Conservation (phyloP, 2,113 vertebrate genomes). For the Sinocyclocheilus anophthalmus region DNA sequence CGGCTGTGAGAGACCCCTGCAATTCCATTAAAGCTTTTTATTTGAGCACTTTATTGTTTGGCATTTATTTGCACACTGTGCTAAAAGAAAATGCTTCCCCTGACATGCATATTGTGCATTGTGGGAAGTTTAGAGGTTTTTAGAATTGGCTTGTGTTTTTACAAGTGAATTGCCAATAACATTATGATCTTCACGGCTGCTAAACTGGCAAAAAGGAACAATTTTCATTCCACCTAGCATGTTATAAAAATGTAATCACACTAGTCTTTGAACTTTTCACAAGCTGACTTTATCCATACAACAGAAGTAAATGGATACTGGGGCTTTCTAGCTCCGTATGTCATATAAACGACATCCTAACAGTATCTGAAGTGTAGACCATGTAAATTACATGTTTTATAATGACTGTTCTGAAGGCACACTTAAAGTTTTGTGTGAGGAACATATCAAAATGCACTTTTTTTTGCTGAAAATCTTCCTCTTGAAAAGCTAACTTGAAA, state of each 20-base stretch:
- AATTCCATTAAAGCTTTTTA: constrained; percentile 68
- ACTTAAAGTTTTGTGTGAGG: neutral
- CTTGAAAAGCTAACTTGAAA: too few species aligned
- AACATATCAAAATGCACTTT: neutral
- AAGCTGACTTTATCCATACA: neutral
- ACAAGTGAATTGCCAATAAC: neutral
- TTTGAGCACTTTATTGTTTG: constrained; percentile 57
- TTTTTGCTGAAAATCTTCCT: too few species aligned
- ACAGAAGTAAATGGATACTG: neutral
- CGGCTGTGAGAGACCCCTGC: constrained; percentile 31
- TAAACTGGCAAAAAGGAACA: neutral
- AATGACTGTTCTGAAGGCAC: neutral
- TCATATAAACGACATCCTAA: neutral
- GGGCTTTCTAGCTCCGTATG: neutral
- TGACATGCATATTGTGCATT: constrained; percentile 51
- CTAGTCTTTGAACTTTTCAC: neutral
- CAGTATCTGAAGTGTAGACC: neutral
- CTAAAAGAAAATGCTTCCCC: constrained; percentile 21
- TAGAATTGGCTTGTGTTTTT: neutral
- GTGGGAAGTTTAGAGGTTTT: neutral
- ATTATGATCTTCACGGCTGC: neutral
- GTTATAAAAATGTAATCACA: neutral
- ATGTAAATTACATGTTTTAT: neutral
- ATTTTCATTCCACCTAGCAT: neutral
- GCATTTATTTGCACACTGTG: constrained; percentile 40